Evolutionary conservation across 2,797 vertebrate species (phyloP).

Genomic region (Cottoperca gobio): DNA sequence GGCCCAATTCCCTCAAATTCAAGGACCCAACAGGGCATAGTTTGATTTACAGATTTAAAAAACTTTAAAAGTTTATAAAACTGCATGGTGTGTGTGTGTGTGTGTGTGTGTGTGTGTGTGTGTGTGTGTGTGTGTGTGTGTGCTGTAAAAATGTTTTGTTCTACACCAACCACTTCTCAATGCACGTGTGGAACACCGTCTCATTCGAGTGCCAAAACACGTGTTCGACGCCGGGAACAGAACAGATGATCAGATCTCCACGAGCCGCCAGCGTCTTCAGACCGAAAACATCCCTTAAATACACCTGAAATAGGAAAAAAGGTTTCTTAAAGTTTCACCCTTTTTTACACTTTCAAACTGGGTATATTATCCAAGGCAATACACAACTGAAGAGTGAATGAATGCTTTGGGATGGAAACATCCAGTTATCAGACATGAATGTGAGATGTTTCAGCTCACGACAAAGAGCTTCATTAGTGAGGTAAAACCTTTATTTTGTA

Average conservation of each 20-base stretch:
- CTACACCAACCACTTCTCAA: slow-evolving; percentile 91
- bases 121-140: neutral
- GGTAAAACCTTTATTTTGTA: neutral
- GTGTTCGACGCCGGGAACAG: slow-evolving; percentile 86
- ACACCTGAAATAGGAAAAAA: slow-evolving; percentile 88
- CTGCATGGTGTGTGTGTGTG: neutral
- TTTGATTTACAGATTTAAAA: too few relatives aligned
- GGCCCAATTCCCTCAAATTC: too few relatives aligned
- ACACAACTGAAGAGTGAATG: neutral
- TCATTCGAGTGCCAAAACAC: slow-evolving; percentile 91
- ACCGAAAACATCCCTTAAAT: slow-evolving; percentile 88
- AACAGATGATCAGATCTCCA: slow-evolving; percentile 86
- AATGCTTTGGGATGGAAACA: neutral
- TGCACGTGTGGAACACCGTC: slow-evolving; percentile 88
- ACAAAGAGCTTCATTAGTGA: neutral
- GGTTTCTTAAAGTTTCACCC: neutral
- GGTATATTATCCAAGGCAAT: neutral
- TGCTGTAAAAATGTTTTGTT: neutral
- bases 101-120: slow-evolving; percentile 19
- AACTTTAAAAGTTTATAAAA: slow-evolving; percentile 29
- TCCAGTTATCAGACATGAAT: neutral
- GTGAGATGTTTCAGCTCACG: neutral
- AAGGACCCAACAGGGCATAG: too few relatives aligned
- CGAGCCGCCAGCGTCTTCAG: slow-evolving; percentile 89
- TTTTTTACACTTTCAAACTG: neutral